These are phyloP conservation scores for Cololabis saira DNA, from an alignment of 2,113 vertebrate genomes.

Conservation along the genomic window DNA sequence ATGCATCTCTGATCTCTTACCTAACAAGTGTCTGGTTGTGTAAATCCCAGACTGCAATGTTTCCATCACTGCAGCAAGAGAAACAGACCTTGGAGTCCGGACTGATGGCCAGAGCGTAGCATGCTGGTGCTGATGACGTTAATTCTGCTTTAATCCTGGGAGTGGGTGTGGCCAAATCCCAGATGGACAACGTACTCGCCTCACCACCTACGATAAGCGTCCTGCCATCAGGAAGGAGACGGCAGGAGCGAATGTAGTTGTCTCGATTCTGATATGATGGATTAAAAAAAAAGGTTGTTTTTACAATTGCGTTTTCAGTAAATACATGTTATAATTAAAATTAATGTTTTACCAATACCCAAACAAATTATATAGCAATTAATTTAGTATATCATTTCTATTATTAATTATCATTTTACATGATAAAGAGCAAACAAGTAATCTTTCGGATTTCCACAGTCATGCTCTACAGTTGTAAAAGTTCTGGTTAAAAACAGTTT, in stretches of 20 bases:
- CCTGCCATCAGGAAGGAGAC: conserved; percentile 94
- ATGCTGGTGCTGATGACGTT: conserved; percentile 95
- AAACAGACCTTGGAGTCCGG: conserved; percentile 98
- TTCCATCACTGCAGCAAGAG: conserved; percentile 97
- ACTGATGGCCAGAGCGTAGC: conserved; percentile 97
- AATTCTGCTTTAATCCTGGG: conserved; percentile 97
- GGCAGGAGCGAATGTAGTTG: conserved; percentile 98
- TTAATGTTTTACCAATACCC: no score
- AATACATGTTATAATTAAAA: no score
- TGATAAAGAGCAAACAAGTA: no score
- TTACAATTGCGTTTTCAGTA: no score
- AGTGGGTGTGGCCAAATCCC: conserved; percentile 95
- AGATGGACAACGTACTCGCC: conserved; percentile 95
- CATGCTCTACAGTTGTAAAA: no score
- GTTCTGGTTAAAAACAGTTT: no score
- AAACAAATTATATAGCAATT: no score
- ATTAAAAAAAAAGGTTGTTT: neutral
- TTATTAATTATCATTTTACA: no score
- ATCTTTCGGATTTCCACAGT: no score
- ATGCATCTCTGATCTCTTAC: conserved; percentile 72
- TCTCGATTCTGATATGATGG: conserved; percentile 87
- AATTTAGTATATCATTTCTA: no score
- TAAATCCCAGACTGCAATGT: conserved; percentile 97
- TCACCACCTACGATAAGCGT: conserved; percentile 96
- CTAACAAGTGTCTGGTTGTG: conserved; percentile 98